Base-by-base conservation (phyloP, 1,140 invertebrate species). In the Calephelis virginiensis region DNA sequence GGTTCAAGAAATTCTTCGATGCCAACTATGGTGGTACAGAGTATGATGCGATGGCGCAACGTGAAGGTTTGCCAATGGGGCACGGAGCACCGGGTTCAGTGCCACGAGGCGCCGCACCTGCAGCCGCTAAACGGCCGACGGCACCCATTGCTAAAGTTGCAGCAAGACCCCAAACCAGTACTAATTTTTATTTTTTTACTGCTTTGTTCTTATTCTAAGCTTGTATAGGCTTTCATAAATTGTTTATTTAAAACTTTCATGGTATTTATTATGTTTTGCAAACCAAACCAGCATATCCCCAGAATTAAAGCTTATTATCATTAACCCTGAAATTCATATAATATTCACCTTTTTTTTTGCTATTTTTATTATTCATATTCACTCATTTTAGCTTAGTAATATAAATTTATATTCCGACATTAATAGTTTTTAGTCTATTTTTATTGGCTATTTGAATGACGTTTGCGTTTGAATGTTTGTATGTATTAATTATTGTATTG, bases 1-100 rank as follows among this genome's bases (percentile, higher is more conserved):
- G 98, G 98, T 99, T 99, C 93, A 99, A 99, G 94, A 98, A 98
- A 91, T 99, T 99, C 92, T 99, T 99, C 93, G 98, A 99, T 93
- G 97, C 97, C 71, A 99, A 99, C 93, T 99, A 98, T 93, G 95
- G 95, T 87, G 97, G 97, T 83, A 94, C 94, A 74, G 96, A 97
- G 71, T 99, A 99, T 91, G 97, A 99, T 93, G 95, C 98, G 53
- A 89, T 97, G 72, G 94, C 93, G 63, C 95, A 96, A 78, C 93
- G 98, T 76, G 96, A 95, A 76, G 97, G 97, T 72, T 95, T 97
- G 82, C 90, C 93, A 11, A 94, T 98, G 93, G 97, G 96, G 71
- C 92, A 93, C 70, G 93, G 94, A 74, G 93, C 73, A 90, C 89
- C 78, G n/a, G 67, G 66, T 49, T 91, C 93, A 81, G 93, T 92